These are phyloP conservation scores for Diarsia rubi DNA, from an alignment of 2,888 invertebrate genomes.

Conservation along the genomic window DNA sequence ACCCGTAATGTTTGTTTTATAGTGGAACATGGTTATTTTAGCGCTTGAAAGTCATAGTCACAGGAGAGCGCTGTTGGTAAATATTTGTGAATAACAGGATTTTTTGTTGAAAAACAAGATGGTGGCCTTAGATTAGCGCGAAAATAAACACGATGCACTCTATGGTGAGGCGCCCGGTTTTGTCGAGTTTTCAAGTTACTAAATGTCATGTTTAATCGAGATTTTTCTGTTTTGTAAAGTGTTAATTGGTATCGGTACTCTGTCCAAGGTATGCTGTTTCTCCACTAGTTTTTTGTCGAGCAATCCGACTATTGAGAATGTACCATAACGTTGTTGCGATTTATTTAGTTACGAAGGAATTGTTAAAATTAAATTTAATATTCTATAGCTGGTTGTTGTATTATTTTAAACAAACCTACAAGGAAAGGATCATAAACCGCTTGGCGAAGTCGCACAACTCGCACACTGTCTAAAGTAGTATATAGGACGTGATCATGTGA, in stretches of 20 bases:
- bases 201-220: constrained; percentile 56
- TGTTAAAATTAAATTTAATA: constrained; percentile 88
- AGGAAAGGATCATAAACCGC: too few relatives aligned
- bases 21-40: neutral
- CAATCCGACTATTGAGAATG: constrained; percentile 62
- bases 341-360: constrained; percentile 83
- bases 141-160: neutral
- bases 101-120: neutral
- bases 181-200: constrained; percentile 24
- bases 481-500: too few relatives aligned
- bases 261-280: constrained; percentile 62
- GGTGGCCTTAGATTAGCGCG: neutral
- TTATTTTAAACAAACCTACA: constrained; percentile 1
- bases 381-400: constrained; percentile 73
- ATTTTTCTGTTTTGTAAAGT: constrained; percentile 52
- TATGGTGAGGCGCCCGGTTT: neutral
- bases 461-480: too few relatives aligned
- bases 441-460: too few relatives aligned
- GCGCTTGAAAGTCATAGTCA: neutral
- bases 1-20: neutral
- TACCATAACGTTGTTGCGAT: constrained; percentile 83
- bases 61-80: neutral
- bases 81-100: neutral
- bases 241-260: constrained; percentile 50
- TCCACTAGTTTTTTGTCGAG: constrained; percentile 61